These are phyloP conservation scores for Plotosus lineatus DNA, from an alignment of 2,113 vertebrate species.

Conservation along the genomic window DNA sequence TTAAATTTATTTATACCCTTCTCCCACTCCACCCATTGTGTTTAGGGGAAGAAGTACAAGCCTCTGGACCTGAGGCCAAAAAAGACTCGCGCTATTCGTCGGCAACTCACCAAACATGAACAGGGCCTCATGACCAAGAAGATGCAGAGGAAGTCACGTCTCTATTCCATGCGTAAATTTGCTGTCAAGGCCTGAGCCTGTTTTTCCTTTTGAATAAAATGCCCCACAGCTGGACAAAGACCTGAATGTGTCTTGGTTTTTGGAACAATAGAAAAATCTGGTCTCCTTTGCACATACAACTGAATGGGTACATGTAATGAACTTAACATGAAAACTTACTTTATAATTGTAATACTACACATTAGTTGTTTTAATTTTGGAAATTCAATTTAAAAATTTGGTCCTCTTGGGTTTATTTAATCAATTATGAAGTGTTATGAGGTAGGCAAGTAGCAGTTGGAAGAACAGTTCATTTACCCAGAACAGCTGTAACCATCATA, in stretches of 20 bases:
- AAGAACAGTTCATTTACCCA: neutral
- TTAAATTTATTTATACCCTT: neutral
- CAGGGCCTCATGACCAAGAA: slow-evolving; percentile 91
- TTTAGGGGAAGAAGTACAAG: slow-evolving; percentile 97
- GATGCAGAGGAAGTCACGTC: slow-evolving; percentile 88
- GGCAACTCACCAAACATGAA: slow-evolving; percentile 89
- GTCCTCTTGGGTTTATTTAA: neutral
- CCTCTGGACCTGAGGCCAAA: slow-evolving; percentile 94
- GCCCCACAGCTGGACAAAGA: slow-evolving; percentile 19
- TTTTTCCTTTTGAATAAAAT: slow-evolving; percentile 69
- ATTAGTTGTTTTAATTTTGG: neutral
- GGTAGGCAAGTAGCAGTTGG: neutral
- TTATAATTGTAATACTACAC: too few species aligned
- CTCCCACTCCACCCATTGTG: neutral
- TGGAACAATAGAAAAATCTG: neutral
- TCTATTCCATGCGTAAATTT: slow-evolving; percentile 88
- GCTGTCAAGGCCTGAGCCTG: slow-evolving; percentile 89
- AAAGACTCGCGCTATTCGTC: slow-evolving; percentile 94
- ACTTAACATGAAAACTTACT: too few species aligned
- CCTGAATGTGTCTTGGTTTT: neutral
- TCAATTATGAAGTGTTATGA: neutral
- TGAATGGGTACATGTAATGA: neutral
- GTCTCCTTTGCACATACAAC: neutral
- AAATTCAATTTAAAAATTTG: neutral
- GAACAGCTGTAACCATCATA: too few species aligned